Evolutionary conservation across 2,113 vertebrate species (phyloP).

Genomic region (Elgaria multicarinata): DNA sequence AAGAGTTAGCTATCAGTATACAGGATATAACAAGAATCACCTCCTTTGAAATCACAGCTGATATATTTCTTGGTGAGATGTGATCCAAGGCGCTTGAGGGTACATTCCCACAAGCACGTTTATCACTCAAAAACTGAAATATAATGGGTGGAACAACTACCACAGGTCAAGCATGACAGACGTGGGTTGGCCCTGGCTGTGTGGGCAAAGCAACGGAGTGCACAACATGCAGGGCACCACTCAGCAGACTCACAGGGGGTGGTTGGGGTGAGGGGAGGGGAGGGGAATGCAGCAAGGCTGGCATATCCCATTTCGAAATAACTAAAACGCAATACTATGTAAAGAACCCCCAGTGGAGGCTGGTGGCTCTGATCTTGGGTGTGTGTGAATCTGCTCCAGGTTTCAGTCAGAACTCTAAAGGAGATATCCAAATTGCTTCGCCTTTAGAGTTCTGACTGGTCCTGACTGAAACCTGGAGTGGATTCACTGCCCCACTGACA

Average conservation of each 20-base stretch:
- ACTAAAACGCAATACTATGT: background rate
- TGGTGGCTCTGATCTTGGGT: too few species aligned
- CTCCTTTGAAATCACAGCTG: background rate
- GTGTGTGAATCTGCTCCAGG: too few species aligned
- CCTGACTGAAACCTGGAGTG: too few species aligned
- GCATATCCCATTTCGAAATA: background rate
- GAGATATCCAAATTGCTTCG: too few species aligned
- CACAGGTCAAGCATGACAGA: background rate
- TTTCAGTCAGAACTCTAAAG: too few species aligned
- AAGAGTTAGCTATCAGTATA: background rate
- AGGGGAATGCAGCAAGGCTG: background rate
- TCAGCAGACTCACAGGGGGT: background rate
- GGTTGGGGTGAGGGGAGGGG: too few species aligned
- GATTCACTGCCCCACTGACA: too few species aligned
- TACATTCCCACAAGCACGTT: background rate
- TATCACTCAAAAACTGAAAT: background rate
- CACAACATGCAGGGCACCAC: background rate
- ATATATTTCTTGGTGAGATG: background rate
- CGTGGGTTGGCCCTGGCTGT: background rate
- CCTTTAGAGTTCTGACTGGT: too few species aligned
- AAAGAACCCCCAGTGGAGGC: background rate
- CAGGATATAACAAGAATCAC: background rate
- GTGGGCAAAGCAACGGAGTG: background rate
- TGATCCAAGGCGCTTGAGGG: background rate
- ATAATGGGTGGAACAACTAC: background rate